Evolutionary conservation across 2,797 vertebrate species (phyloP), one percentile per base, ranked within the genome.

Genomic region (Champsocephalus esox): DNA sequence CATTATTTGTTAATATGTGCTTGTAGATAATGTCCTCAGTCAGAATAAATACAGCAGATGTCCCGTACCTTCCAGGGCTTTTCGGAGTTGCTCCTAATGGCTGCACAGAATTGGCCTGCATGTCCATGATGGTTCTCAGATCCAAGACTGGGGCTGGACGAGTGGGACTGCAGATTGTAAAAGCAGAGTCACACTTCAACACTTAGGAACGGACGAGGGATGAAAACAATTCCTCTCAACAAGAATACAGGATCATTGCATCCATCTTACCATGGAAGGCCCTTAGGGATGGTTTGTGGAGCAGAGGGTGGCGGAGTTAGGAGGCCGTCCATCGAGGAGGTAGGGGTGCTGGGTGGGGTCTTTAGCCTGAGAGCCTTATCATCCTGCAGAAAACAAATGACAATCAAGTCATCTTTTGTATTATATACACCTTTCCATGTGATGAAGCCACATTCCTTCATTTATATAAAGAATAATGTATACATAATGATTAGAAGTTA

Each of bases 51-150:
- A 44, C 9, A 41, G 24, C 1, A 44, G 45, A 50, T 2, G 0
- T 56, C 2, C 54, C 70, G 56, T 81, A 95, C 95, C 77, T 89
- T 80, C 83, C 91, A 65, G 92, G 92, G 80, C 92, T 95, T 94
- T 97, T 99, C 88, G 96, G 96, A 83, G 93, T 94, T 43, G 95
- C 93, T 92, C 96, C 94, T 74, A 91, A 92, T 80, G 94, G 96
- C 84, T 95, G 95, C 87, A 92, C 89, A 61, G 90, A 91, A 73
- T 83, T 97, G 92, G 97, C 97, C 94, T 99, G 98, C 93, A 96
- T 96, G 91, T 99, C 96, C 98, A 99, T 99, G 88, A 99, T 98
- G 69, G 96, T 95, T 94, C 98, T 96, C 67, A 99, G 95, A 92
- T 99, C 96, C 94, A 98, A 80, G 62, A 97, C 95, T 79, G 97